Conservation (phyloP, 2,888 invertebrate genomes). For the Chrysolina haemoptera region DNA sequence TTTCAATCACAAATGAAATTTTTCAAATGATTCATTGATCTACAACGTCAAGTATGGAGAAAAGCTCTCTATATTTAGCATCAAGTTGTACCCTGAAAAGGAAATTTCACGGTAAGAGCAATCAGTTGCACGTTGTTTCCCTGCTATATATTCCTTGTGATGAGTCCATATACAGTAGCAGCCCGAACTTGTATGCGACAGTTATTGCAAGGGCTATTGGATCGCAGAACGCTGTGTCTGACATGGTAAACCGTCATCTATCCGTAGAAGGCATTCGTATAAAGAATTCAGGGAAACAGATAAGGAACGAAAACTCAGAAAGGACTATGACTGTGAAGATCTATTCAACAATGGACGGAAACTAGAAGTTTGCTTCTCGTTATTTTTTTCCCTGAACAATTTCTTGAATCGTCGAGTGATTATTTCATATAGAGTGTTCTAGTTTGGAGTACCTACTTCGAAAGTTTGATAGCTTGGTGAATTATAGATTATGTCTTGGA, state of each 20-base stretch:
- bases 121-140: slow-evolving; percentile 23
- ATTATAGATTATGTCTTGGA: too few relatives aligned
- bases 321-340: neutral
- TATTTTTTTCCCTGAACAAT: too few relatives aligned
- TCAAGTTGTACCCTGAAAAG: neutral
- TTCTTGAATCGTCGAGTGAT: too few relatives aligned
- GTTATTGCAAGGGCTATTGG: slow-evolving; percentile 15
- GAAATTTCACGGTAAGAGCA: slow-evolving; percentile 10
- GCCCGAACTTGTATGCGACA: slow-evolving; percentile 16
- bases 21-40: neutral
- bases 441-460: too few relatives aligned
- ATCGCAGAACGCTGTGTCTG: slow-evolving; percentile 9
- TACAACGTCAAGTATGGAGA: neutral
- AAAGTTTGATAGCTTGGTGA: too few relatives aligned
- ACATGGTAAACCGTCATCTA: slow-evolving; percentile 5
- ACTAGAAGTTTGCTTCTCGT: too few relatives aligned
- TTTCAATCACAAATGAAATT: too few relatives aligned
- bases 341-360: neutral
- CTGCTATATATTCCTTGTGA: slow-evolving; percentile 4
- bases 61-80: neutral
- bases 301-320: neutral
- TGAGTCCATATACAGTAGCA: slow-evolving; percentile 23
- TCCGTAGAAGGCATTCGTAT: slow-evolving; percentile 7
- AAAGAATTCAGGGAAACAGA: neutral
- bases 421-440: too few relatives aligned